phyloP scores from a whole-genome alignment of 2,888 invertebrate genomes.

The Beris chalybata region DNA sequence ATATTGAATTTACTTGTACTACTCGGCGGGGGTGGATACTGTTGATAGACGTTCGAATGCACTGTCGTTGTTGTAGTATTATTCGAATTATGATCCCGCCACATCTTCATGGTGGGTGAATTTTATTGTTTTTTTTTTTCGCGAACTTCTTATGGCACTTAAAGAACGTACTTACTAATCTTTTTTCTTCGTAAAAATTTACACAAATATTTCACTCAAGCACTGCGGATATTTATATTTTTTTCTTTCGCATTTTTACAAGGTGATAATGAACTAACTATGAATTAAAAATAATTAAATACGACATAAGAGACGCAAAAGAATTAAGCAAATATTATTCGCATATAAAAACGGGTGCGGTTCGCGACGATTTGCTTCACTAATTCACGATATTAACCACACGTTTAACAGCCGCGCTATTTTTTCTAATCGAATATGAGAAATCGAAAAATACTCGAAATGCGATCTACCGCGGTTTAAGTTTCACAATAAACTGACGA shows the following conservation, averaged over 20 bases:
- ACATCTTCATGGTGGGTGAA: constrained; percentile 28
- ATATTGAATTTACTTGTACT: constrained; percentile 42
- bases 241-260: too few species aligned
- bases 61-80: constrained; percentile 32
- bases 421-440: background rate
- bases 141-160: constrained; percentile 19
- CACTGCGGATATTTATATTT: too few species aligned
- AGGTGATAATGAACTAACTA: too few species aligned
- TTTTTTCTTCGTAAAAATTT: constrained; percentile 2
- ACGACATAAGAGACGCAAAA: too few species aligned
- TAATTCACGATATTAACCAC: too few species aligned
- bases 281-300: too few species aligned
- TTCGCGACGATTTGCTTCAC: too few species aligned
- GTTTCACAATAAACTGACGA: constrained; percentile 36
- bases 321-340: too few species aligned
- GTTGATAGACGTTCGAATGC: constrained; percentile 39
- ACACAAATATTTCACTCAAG: background rate
- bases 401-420: too few species aligned
- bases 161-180: background rate
- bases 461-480: constrained; percentile 34
- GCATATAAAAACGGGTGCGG: too few species aligned
- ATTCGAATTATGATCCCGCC: constrained; percentile 34
- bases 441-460: constrained; percentile 17
- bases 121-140: background rate
- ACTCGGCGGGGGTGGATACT: constrained; percentile 40